These are phyloP conservation scores for Garra rufa DNA, from an alignment of 2,113 vertebrate genomes.

Conservation along the genomic window DNA sequence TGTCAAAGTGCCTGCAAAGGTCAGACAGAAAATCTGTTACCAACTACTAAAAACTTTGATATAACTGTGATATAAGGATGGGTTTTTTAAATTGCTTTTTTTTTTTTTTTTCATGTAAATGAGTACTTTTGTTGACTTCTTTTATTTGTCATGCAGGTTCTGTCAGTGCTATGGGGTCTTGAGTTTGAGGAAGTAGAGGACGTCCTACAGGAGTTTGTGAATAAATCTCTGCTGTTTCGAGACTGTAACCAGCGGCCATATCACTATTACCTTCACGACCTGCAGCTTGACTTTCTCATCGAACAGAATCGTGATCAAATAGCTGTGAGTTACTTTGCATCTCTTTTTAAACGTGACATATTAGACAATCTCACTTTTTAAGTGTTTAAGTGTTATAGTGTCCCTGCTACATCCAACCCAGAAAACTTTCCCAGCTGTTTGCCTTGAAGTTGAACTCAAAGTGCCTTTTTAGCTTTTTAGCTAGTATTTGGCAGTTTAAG, in stretches of 20 bases:
- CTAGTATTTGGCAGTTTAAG: no score
- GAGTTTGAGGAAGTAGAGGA: conserved; percentile 95
- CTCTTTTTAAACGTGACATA: no score
- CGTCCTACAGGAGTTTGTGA: conserved; percentile 91
- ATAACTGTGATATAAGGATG: no score
- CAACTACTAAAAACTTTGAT: neutral
- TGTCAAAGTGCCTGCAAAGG: conserved; percentile 92
- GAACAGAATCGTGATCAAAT: conserved; percentile 88
- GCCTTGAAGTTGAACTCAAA: no score
- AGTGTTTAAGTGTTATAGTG: no score
- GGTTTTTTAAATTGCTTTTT: no score
- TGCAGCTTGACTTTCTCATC: conserved; percentile 93
- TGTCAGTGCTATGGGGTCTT: conserved; percentile 92
- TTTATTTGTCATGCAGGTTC: conserved; percentile 75
- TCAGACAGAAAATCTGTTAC: conserved; percentile 60
- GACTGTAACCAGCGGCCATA: conserved; percentile 88
- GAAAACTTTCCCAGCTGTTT: no score
- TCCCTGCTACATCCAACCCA: no score
- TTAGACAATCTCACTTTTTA: no score
- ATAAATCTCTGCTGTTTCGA: conserved; percentile 92
- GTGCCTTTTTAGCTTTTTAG: no score
- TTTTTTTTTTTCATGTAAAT: neutral
- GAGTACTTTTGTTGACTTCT: neutral
- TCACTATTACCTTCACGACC: conserved; percentile 94
- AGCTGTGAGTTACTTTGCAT: conserved; percentile 71